These are phyloP conservation scores for Drosophila kanekoi DNA, from an alignment of 2,888 invertebrate genomes.

Conservation along the genomic window DNA sequence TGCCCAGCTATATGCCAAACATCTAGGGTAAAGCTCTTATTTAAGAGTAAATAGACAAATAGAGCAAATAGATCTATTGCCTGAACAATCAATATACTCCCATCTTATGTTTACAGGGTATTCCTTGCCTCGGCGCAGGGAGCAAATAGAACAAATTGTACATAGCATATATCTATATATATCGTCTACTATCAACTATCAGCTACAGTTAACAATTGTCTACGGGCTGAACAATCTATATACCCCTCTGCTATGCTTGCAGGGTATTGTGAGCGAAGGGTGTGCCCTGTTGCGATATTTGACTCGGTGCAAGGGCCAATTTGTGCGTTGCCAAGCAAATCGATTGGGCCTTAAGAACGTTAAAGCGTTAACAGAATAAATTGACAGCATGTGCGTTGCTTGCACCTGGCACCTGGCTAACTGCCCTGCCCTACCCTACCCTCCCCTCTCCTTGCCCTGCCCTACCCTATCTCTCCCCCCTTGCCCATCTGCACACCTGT, in stretches of 20 bases:
- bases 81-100: neutral
- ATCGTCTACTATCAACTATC: no score
- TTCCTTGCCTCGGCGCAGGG: constrained; percentile 3
- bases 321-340: constrained; percentile 67
- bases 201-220: no score
- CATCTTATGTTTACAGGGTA: neutral
- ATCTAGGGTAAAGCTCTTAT: no score
- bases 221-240: neutral
- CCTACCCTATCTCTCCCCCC: neutral
- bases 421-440: neutral
- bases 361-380: constrained; percentile 13
- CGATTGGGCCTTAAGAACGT: constrained; percentile 39
- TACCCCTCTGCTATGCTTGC: neutral
- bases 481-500: constrained; percentile 21
- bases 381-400: constrained; percentile 32
- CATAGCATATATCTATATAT: no score
- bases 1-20: no score
- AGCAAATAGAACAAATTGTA: no score
- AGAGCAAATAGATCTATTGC: no score
- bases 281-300: constrained; percentile 26
- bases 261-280: constrained; percentile 14
- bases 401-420: constrained; percentile 64
- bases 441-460: neutral
- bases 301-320: constrained; percentile 39
- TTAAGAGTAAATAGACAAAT: no score